Evolutionary conservation across 2,888 invertebrate species (phyloP).

Genomic region (Theristus sp.): DNA sequence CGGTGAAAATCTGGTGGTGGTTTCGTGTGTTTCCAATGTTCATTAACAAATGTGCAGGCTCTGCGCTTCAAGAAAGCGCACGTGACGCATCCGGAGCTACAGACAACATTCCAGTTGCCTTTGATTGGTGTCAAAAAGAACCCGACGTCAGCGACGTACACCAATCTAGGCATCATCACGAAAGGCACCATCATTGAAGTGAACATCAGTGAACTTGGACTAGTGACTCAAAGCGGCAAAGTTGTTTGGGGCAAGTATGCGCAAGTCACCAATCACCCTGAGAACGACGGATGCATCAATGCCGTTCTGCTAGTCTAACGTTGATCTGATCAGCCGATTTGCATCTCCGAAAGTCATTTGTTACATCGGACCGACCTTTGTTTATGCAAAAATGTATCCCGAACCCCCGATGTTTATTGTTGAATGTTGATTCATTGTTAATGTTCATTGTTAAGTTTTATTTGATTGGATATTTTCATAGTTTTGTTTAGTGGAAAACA

Average conservation of each 20-base stretch:
- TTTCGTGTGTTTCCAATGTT: too few species aligned
- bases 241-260: slow-evolving; percentile 99
- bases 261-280: slow-evolving; percentile 96
- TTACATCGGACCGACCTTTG: too few species aligned
- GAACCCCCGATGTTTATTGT: too few species aligned
- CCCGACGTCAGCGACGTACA: slow-evolving; percentile 90
- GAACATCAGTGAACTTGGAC: slow-evolving; percentile 89
- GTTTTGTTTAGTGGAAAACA: too few species aligned
- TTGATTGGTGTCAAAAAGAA: slow-evolving; percentile 98
- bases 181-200: slow-evolving; percentile 46
- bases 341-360: too few species aligned
- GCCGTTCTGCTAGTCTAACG: slow-evolving; percentile 85
- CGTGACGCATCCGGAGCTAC: slow-evolving; percentile 95
- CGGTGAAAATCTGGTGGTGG: too few species aligned
- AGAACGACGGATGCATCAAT: slow-evolving; percentile 98
- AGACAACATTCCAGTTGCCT: slow-evolving; percentile 87
- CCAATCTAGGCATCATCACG: slow-evolving; percentile 87
- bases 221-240: slow-evolving; percentile 91
- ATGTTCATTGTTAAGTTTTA: too few species aligned
- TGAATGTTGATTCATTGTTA: too few species aligned
- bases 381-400: too few species aligned
- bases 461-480: too few species aligned
- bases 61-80: slow-evolving; percentile 88
- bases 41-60: slow-evolving; percentile 40
- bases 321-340: too few species aligned